These are phyloP conservation scores for Pocillopora verrucosa DNA, from an alignment of 64 coral and sea anemone species.

Conservation along the genomic window DNA sequence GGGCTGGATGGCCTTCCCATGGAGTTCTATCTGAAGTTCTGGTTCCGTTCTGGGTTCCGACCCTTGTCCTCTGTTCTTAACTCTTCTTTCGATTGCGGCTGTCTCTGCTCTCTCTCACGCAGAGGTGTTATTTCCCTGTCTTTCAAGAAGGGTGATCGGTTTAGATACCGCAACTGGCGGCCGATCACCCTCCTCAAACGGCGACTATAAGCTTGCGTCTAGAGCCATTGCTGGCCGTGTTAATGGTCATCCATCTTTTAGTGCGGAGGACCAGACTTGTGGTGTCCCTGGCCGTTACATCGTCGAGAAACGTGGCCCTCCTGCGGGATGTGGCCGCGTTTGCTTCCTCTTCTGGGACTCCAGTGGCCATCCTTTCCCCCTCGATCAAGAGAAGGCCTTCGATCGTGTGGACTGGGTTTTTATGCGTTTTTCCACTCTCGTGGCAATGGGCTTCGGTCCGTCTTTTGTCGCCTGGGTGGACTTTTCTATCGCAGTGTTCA, in stretches of 20 bases:
- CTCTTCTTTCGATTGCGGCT: neutral
- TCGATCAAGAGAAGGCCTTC: constrained; percentile 63
- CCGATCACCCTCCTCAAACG: neutral
- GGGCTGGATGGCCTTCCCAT: constrained; percentile 32
- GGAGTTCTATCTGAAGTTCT: constrained; percentile 50
- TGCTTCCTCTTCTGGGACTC: neutral
- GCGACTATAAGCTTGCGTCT: constrained; percentile 20
- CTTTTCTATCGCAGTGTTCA: neutral
- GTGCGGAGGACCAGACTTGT: constrained; percentile 29
- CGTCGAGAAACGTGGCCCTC: constrained; percentile 27
- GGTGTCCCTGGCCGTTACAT: constrained; percentile 37
- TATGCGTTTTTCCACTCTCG: neutral
- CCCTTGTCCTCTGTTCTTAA: constrained; percentile 45
- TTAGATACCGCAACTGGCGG: neutral
- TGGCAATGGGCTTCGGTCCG: neutral
- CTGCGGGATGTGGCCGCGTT: neutral
- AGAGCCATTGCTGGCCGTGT: neutral
- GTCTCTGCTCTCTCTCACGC: neutral
- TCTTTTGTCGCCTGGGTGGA: constrained; percentile 14
- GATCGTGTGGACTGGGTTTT: constrained; percentile 33
- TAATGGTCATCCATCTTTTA: neutral
- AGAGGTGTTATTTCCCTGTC: neutral
- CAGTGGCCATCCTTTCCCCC: neutral
- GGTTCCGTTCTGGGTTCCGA: constrained; percentile 7
- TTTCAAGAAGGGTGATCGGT: constrained; percentile 10